Conservation (phyloP, 2,113 vertebrate species). For the Dasyurus viverrinus region DNA sequence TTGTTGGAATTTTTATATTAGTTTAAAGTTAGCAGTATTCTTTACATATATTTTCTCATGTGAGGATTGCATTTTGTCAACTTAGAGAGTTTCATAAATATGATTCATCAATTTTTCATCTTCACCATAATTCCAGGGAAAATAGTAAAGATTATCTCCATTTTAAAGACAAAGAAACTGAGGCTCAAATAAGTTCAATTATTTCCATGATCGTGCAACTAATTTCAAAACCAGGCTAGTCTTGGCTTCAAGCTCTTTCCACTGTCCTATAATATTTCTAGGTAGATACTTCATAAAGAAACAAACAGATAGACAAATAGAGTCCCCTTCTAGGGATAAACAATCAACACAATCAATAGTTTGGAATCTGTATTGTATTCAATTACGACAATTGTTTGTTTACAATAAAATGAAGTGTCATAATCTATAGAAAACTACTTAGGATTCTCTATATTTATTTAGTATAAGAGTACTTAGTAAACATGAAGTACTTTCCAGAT, state of each 20-base stretch:
- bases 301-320: neutral
- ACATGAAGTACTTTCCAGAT: neutral
- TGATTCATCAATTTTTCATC: neutral
- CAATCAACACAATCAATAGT: neutral
- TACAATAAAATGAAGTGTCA: neutral
- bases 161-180: neutral
- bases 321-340: neutral
- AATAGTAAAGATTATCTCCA: neutral
- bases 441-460: too few relatives aligned
- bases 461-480: neutral
- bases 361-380: neutral
- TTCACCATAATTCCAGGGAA: constrained; percentile 13
- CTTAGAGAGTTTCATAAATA: constrained; percentile 19
- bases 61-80: neutral
- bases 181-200: neutral
- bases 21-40: neutral
- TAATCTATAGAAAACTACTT: neutral
- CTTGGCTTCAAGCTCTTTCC: neutral
- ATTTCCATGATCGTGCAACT: neutral
- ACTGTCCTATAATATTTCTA: neutral
- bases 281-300: neutral
- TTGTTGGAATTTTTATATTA: neutral
- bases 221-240: neutral
- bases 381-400: neutral
- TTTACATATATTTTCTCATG: neutral